Percentiles rank a stretch among this genome's conserved stretches.
Conservation (phyloP, 1,140 invertebrate species). For the Aphidius ervi region DNA sequence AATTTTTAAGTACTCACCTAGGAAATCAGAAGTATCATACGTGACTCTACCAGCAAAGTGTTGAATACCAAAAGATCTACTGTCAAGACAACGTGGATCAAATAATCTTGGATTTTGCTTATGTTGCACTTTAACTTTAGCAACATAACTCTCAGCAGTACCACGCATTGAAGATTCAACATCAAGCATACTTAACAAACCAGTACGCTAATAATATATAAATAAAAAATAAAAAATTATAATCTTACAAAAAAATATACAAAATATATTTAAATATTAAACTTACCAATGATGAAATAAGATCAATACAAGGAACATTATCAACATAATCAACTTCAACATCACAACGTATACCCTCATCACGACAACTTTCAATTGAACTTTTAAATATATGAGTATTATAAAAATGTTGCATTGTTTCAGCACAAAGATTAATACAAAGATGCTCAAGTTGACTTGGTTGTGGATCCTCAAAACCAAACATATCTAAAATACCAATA, state of each 20-base stretch:
- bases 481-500: conserved; percentile 94
- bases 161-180: conserved; percentile 87
- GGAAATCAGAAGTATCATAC: conserved; percentile 85
- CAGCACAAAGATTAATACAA: conserved; percentile 91
- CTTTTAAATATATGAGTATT: conserved; percentile 96
- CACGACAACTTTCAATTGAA: conserved; percentile 86
- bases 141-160: conserved; percentile 82
- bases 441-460: conserved; percentile 88
- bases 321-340: conserved; percentile 92
- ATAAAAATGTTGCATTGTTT: conserved; percentile 97
- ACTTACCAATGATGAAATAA: conserved; percentile 83
- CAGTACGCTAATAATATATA: conserved; percentile 64
- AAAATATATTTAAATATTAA: neutral
- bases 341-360: conserved; percentile 88
- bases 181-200: conserved; percentile 86
- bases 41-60: conserved; percentile 87
- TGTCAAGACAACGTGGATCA: conserved; percentile 70
- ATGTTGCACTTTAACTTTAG: conserved; percentile 82
- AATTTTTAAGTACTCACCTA: conserved; percentile 52
- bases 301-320: conserved; percentile 92
- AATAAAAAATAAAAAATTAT: neutral
- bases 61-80: conserved; percentile 82
- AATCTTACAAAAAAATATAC: neutral
- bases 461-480: conserved; percentile 89
- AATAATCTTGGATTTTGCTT: conserved; percentile 71